Percentiles rank a stretch among this genome's conserved stretches.
Evolutionary conservation across 2,113 vertebrate species (phyloP).

Genomic region (Elaphurus davidianus): DNA sequence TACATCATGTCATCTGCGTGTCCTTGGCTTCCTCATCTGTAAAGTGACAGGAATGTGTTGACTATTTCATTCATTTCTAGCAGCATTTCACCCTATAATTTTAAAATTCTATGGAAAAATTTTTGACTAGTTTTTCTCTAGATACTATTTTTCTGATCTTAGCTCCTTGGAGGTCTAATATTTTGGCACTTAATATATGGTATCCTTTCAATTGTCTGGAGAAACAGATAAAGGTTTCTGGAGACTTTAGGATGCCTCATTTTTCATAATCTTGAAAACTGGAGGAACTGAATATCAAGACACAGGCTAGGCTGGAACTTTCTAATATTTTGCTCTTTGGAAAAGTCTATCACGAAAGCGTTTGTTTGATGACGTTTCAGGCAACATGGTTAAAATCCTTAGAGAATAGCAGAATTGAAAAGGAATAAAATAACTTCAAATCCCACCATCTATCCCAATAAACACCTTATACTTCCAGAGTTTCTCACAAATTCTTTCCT

Average conservation of each 20-base stretch:
- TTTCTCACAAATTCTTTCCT: slow-evolving; percentile 9
- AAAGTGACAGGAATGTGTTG: neutral
- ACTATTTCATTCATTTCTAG: neutral
- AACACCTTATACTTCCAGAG: slow-evolving; percentile 25
- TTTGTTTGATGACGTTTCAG: neutral
- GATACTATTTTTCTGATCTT: slow-evolving; percentile 1
- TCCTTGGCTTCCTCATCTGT: neutral
- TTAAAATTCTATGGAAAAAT: neutral
- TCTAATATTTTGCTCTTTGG: neutral
- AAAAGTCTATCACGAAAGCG: neutral
- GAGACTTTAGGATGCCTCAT: neutral
- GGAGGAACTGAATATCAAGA: neutral
- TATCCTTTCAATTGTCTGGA: neutral
- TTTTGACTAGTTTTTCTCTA: neutral
- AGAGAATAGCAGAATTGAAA: neutral
- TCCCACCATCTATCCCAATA: neutral
- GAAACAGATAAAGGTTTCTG: neutral
- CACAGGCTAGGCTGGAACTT: neutral
- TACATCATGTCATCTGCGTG: neutral
- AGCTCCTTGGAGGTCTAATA: neutral
- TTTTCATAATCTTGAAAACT: neutral
- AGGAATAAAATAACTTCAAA: neutral
- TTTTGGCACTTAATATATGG: neutral
- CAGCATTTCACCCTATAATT: neutral
- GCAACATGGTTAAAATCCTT: neutral